Base-by-base conservation (phyloP, 92 coral and sea anemone genomes). In the Zoanthus solanderi region DNA sequence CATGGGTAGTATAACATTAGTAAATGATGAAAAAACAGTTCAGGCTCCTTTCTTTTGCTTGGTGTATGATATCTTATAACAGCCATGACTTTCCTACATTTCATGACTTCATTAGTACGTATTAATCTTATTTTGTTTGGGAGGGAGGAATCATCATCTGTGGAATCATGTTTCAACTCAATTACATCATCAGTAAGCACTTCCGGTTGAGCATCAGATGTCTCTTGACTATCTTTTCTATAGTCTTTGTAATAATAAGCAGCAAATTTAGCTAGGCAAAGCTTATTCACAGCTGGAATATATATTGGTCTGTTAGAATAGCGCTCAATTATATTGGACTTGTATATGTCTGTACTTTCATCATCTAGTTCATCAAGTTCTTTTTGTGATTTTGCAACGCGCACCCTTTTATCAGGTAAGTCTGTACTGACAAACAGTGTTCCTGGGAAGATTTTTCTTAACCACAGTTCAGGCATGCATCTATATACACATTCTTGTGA, bases 381-480 rank as follows among this genome's bases (percentile, higher is more conserved):
- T 72, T 90, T 63, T 75, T 89, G 89, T 16, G 78, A 47, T 54
- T 94, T 92, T 53, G 93, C 75, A 57, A 94, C 91, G 30, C 94
- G n/a, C 45, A 89, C 50, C 76, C 96, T 87, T n/a, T 94, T 90
- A 6, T 87, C 90, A 46, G 94, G 94, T 32, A 92, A 53, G 60
- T 84, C 94, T 72, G 94, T 87, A 75, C 85, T 89, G 12, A 89
- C 93, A 87, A 89, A 94, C 47, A 92, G 67, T 44, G 92, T 89
- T 87, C 37, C 80, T 53, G 94, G 94, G 80, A 93, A 91, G 46
- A 87, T 87, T 80, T 92, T 92, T 69, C 95, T 76, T 30, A 92
- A 85, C 95, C 95, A 92, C 42, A 90, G 88, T 72, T 92, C 91
- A 44, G 93, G 95, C 89, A 92, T 87, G 52, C 91, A 92, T 61